A percentile compares a stretch with the other conserved stretches of the same genome.
Conservation (phyloP, 2,113 vertebrate genomes). For the Vanacampus margaritifer region DNA sequence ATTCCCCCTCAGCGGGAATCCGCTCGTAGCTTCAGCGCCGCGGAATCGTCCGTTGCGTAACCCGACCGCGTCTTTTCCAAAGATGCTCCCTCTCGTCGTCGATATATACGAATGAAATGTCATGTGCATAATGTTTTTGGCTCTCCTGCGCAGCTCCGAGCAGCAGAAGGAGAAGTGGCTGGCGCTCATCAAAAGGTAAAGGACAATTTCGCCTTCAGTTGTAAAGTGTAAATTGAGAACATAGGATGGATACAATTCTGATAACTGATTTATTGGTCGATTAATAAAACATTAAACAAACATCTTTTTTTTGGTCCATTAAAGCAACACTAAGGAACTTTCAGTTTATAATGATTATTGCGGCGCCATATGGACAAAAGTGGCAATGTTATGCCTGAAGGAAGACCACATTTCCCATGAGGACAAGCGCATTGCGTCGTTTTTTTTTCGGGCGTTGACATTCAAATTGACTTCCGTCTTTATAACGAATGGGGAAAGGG, state of each 20-base stretch:
- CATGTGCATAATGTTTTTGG: neutral
- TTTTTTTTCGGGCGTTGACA: too few relatives aligned
- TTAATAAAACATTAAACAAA: too few relatives aligned
- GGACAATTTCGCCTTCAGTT: neutral
- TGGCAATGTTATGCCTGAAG: too few relatives aligned
- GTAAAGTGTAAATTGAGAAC: too few relatives aligned
- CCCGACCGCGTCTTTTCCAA: conserved; percentile 11
- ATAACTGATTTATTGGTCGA: neutral
- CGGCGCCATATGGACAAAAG: too few relatives aligned
- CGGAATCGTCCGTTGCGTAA: conserved; percentile 15
- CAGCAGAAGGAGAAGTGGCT: conserved; percentile 91
- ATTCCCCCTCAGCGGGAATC: conserved; percentile 32
- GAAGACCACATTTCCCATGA: too few relatives aligned
- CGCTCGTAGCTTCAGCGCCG: conserved; percentile 1
- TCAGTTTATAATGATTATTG: too few relatives aligned
- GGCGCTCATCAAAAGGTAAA: conserved; percentile 82
- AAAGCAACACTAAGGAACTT: too few relatives aligned
- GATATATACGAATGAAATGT: neutral
- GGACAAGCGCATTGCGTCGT: too few relatives aligned
- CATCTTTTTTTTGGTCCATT: neutral
- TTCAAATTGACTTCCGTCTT: too few relatives aligned
- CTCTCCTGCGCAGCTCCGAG: conserved; percentile 72
- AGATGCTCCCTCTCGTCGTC: neutral
- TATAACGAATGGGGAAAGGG: too few relatives aligned
- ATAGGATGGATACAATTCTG: too few relatives aligned